Conservation (phyloP, 1,140 invertebrate genomes). For the Drepana arcuata region DNA sequence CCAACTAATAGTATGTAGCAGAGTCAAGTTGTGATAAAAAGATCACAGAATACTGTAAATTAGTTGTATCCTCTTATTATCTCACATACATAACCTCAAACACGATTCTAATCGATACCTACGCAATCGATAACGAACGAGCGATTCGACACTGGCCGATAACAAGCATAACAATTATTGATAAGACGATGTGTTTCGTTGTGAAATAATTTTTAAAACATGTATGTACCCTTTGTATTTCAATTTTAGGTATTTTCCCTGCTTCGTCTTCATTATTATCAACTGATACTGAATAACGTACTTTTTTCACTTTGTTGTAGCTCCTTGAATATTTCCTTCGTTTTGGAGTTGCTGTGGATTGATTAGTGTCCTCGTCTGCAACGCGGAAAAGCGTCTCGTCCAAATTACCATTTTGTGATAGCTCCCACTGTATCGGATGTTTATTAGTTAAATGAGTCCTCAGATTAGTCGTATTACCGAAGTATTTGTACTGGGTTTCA, state of each 20-base stretch:
- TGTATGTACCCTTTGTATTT: slow-evolving; percentile 56
- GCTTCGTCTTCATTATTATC: slow-evolving; percentile 35
- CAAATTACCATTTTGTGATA: slow-evolving; percentile 45
- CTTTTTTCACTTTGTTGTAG: slow-evolving; percentile 42
- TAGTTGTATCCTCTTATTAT: no score
- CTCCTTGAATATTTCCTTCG: slow-evolving; percentile 34
- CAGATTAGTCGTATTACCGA: slow-evolving; percentile 61
- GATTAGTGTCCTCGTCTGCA: slow-evolving; percentile 37
- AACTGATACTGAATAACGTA: slow-evolving; percentile 60
- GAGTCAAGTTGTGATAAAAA: no score
- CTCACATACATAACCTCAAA: no score
- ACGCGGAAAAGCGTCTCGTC: slow-evolving; percentile 33
- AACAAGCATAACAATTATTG: no score
- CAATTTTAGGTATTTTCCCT: slow-evolving; percentile 43
- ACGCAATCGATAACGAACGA: no score
- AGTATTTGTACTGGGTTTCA: slow-evolving; percentile 58
- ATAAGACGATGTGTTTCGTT: no score
- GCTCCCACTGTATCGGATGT: slow-evolving; percentile 61
- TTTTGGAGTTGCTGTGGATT: slow-evolving; percentile 23
- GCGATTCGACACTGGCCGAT: no score
- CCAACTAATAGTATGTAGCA: no score
- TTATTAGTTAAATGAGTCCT: slow-evolving; percentile 52
- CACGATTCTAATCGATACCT: no score
- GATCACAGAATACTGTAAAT: no score
- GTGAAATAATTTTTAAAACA: no score